Base-by-base conservation (phyloP, 2,888 invertebrate genomes). In the Torymus aiolomorphi region DNA sequence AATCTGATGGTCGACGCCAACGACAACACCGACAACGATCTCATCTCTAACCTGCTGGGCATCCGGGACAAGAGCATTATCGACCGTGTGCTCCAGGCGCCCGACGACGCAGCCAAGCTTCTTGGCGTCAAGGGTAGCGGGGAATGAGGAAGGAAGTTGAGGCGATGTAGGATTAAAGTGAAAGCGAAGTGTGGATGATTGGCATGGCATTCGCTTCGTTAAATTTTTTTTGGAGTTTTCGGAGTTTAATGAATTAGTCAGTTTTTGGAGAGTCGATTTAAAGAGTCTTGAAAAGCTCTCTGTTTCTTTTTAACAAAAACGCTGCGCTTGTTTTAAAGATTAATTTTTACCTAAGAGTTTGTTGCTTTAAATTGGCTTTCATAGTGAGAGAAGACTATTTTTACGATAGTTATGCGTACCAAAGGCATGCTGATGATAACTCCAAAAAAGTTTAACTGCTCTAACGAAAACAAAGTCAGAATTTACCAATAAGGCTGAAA, bases 1-100 rank as follows among this genome's bases (percentile, higher is more conserved):
- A 51, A 49, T 5, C 24, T 61, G 5, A 24, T 18, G 14, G 82
- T 79, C 65, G 86, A 92, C 84, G 91, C 91, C 24, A 91, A 91
- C 2, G 91, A 93, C 83, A 92, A 92, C 82, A 83, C 81, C 54
- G 83, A 83, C n/a, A 92, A 93, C 80, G 97, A 97, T 89, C 92
- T 98, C 78, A 97, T 98, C 84, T 97, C 97, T 12, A 97, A 97
- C 90, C 92, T 98, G 0, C 91, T 98, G 18, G 97, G 97, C 0
- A 96, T 98, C 81, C 94, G 95, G 61, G 97, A 97, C 89, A 94
- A 95, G 84, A 95, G 95, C 16, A 94, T 96, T 81, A 95, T 98
- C 75, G 97, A 97, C 87, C 95, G 95, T 90, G 93, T 96, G 83
- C 93, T 97, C 52, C 93, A 95, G 2, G 96, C 96, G 51, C 94